Evolutionary conservation across 2,113 vertebrate species (phyloP).

Genomic region (Protobothrops flavoviridis): DNA sequence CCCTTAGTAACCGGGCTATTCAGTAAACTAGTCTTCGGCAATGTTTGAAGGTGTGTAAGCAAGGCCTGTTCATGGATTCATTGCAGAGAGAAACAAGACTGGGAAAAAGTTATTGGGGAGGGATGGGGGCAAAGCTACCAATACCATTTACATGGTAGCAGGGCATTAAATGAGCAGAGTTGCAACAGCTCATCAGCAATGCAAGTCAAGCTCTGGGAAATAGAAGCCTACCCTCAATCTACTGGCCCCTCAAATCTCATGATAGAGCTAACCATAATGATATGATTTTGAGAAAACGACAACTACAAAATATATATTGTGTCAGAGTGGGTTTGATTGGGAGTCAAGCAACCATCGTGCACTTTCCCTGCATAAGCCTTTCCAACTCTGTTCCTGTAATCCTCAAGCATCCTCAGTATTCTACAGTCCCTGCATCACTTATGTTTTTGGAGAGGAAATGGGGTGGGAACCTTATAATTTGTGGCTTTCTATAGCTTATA

Average conservation of each 20-base stretch:
- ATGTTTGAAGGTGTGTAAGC: constrained; percentile 9
- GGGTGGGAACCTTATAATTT: not conserved
- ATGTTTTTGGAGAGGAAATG: not conserved
- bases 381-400: not conserved
- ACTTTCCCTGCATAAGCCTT: not conserved
- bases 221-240: not conserved
- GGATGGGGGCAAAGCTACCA: not conserved
- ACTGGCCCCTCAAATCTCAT: not conserved
- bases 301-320: not conserved
- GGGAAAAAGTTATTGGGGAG: not conserved
- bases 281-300: not conserved
- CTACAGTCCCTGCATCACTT: not conserved
- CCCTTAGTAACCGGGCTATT: constrained; percentile 8
- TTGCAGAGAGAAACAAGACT: constrained; percentile 1
- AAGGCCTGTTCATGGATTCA: not conserved
- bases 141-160: not conserved
- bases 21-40: constrained; percentile 10
- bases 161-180: not conserved
- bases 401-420: not conserved
- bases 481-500: not conserved
- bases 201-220: not conserved
- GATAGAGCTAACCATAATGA: not conserved
- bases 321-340: not conserved
- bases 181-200: not conserved
- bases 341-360: not conserved